Evolutionary conservation across 2,113 vertebrate species (phyloP), one percentile per base, ranked within the genome.

Genomic region (Lutjanus erythropterus): DNA sequence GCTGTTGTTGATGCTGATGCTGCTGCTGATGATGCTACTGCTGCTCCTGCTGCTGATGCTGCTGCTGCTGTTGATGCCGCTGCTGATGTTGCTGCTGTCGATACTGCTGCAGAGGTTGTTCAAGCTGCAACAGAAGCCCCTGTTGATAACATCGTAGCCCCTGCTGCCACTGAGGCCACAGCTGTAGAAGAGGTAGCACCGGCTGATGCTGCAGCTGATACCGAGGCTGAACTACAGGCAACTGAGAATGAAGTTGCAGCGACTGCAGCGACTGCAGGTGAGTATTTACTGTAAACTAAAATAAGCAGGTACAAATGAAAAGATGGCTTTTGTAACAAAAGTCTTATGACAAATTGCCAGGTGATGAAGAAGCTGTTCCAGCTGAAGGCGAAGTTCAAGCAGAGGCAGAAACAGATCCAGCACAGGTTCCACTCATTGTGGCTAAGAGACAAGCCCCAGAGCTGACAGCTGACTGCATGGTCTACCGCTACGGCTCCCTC

Each of bases 401-500:
- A 55, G 86, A 91, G 58, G 88, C 59, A 0, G 91, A 86, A 64
- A 71, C 86, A 56, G 92, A 89, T 72, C 46, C 83, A 47, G 84
- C 89, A 7, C 92, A 91, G 3, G 93, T 89, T 42, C 66, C 92
- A 0, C 75, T 97, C 19, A 68, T 94, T 15, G 86, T 98, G 89
- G 96, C 93, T 46, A 98, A 97, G 86, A 95, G 97, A 78, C 97
- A 98, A 80, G 96, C 91, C 0, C 92, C 95, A 3, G 85, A 93
- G 49, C 85, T 95, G 37, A 78, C 91, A 15, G 84, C 86, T 33
- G 93, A 89, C 87, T 99, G 97, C 72, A 77, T 94, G 59, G 89
- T 97, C 11, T 97, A 97, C 91, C 96, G 97, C 84, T 98, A 98
- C 0, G 97, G 97, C 87, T 97, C 96, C 73, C 96, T 96, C 44